A percentile compares a stretch with the other conserved stretches of the same genome.
Conservation (phyloP, 2,113 vertebrate species). For the Engraulis encrasicolus region DNA sequence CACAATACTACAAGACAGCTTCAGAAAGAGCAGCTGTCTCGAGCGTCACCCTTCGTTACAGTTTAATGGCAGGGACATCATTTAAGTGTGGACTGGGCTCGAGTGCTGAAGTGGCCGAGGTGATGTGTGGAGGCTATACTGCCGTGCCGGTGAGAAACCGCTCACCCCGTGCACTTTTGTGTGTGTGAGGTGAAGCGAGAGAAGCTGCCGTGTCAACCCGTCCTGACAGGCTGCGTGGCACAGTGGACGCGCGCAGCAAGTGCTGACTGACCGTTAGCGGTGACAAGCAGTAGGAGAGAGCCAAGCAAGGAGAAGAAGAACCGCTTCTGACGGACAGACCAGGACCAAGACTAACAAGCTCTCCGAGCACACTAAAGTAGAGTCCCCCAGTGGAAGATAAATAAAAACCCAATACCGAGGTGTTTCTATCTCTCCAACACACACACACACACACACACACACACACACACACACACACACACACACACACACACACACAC, state of each 20-base stretch:
- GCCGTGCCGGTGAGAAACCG: neutral
- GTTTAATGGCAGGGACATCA: neutral
- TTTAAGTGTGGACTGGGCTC: neutral
- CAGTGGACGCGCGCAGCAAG: conserved; percentile 1
- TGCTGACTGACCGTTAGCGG: conserved; percentile 11
- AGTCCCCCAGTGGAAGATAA: neutral
- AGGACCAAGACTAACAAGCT: conserved; percentile 4
- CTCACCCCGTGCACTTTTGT: neutral
- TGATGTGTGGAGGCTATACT: neutral
- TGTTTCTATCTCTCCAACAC: too few species aligned
- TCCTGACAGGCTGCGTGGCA: neutral
- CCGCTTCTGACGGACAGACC: neutral
- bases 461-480: neutral
- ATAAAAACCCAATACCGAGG: neutral
- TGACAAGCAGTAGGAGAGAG: conserved; percentile 1
- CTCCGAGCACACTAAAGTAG: neutral
- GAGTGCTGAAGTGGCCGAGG: neutral
- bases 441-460: neutral
- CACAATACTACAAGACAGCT: neutral
- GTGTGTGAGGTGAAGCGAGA: neutral
- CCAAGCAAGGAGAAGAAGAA: neutral
- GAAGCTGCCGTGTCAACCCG: neutral
- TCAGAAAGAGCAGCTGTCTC: conserved; percentile 15
- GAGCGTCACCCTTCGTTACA: neutral
- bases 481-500: neutral